A percentile compares a stretch with the other conserved stretches of the same genome.
Conservation (phyloP, 2,797 vertebrate genomes). For the Sparidentex hasta region DNA sequence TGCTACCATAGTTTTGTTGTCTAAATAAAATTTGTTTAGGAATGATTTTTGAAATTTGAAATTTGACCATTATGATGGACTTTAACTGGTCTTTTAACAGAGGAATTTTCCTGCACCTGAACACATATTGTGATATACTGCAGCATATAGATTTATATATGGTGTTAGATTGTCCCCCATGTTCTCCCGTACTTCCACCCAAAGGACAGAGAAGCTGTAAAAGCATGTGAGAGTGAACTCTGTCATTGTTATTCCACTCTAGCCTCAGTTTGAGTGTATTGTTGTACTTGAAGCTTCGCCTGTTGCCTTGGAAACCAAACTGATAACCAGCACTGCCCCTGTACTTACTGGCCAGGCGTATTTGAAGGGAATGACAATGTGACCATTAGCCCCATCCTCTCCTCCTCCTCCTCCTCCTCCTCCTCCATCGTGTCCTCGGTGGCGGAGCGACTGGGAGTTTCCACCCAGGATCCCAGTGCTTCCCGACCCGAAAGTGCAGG, state of each 20-base stretch:
- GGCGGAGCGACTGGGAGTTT: slow-evolving; percentile 80
- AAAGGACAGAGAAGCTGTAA: slow-evolving; percentile 28
- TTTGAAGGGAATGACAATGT: slow-evolving; percentile 87
- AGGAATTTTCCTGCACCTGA: neutral
- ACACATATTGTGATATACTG: neutral
- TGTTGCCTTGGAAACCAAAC: slow-evolving; percentile 80
- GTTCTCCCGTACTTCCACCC: neutral
- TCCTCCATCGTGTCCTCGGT: slow-evolving; percentile 70
- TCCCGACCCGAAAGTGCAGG: slow-evolving; percentile 85
- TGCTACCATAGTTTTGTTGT: too few relatives aligned
- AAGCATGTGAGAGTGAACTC: slow-evolving; percentile 49
- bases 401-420: slow-evolving; percentile 48
- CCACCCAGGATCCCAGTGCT: slow-evolving; percentile 85
- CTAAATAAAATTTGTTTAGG: too few relatives aligned
- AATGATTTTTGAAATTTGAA: too few relatives aligned
- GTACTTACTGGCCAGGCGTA: slow-evolving; percentile 90
- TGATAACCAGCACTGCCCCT: slow-evolving; percentile 67
- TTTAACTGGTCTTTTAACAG: neutral
- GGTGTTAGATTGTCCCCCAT: neutral
- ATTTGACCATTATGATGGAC: neutral
- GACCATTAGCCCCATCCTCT: slow-evolving; percentile 76
- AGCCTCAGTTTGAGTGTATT: slow-evolving; percentile 67
- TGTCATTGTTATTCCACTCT: slow-evolving; percentile 71
- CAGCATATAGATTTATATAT: neutral
- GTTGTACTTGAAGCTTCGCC: slow-evolving; percentile 72